These are phyloP conservation scores for Cherax destructor DNA, from an alignment of 1,140 invertebrate genomes.

Conservation along the genomic window DNA sequence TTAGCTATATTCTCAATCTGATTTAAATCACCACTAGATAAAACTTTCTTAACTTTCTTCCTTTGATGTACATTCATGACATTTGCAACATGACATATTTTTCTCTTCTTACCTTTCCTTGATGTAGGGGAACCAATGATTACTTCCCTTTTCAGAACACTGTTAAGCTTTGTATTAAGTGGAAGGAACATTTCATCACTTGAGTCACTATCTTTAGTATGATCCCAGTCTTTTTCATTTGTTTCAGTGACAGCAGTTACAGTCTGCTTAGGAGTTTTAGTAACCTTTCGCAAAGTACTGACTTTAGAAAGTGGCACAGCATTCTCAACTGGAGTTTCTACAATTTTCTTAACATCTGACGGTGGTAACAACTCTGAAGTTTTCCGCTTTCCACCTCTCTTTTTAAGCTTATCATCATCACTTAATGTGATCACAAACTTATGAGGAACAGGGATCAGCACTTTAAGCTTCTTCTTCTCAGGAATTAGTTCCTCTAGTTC, in stretches of 20 bases:
- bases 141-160: conserved; percentile 22
- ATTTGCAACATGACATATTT: background rate
- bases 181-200: conserved; percentile 20
- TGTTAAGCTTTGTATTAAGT: conserved; percentile 11
- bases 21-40: background rate
- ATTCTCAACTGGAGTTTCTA: background rate
- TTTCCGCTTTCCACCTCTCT: conserved; percentile 27
- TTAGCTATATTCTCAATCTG: background rate
- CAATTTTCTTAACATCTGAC: background rate
- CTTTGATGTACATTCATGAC: background rate
- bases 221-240: conserved; percentile 18
- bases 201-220: conserved; percentile 4
- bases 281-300: background rate
- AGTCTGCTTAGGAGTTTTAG: background rate
- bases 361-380: background rate
- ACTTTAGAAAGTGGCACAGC: background rate
- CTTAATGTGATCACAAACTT: conserved; percentile 35
- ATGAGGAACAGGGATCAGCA: conserved; percentile 48
- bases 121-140: conserved; percentile 35
- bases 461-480: conserved; percentile 53
- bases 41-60: background rate
- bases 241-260: background rate
- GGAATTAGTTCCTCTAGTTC: conserved; percentile 52
- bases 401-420: conserved; percentile 57
- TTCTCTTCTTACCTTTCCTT: conserved; percentile 58